phyloP scores from a whole-genome alignment of 2,888 invertebrate species.

The Eudemis profundana region DNA sequence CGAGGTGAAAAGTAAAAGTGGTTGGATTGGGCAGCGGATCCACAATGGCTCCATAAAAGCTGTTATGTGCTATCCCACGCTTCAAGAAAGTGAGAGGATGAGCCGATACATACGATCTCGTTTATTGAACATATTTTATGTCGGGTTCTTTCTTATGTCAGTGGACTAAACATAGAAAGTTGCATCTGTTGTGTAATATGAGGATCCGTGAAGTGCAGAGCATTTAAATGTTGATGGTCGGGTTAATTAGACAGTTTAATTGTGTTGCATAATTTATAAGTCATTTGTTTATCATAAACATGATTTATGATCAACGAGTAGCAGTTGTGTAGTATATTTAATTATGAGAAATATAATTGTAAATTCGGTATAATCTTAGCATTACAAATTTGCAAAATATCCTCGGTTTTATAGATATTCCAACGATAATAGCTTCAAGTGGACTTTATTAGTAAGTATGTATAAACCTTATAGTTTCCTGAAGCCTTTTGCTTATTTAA shows the following conservation, averaged over 20 bases:
- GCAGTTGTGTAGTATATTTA: not conserved
- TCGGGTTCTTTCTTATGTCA: constrained; percentile 36
- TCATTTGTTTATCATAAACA: constrained; percentile 26
- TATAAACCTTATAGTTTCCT: not conserved
- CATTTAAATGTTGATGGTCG: constrained; percentile 29
- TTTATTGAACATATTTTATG: constrained; percentile 44
- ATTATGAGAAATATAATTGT: not conserved
- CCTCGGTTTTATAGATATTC: not conserved
- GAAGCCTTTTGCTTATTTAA: not conserved
- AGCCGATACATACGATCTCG: constrained; percentile 48
- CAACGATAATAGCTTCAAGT: not conserved
- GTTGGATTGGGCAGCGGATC: constrained; percentile 70
- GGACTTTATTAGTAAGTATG: not conserved
- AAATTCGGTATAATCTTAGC: constrained; percentile 1
- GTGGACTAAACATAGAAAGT: constrained; percentile 40
- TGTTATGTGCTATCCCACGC: constrained; percentile 62
- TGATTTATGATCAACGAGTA: constrained; percentile 1
- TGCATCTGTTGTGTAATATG: constrained; percentile 37
- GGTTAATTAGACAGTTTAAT: constrained; percentile 23
- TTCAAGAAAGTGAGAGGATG: constrained; percentile 75
- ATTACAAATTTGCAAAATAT: not conserved
- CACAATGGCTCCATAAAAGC: constrained; percentile 69
- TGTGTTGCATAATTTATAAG: constrained; percentile 28
- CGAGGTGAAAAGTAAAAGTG: constrained; percentile 78
- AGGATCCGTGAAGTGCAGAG: constrained; percentile 13